These are phyloP conservation scores for Zele albiditarsus DNA, from an alignment of 2,888 invertebrate genomes.

Conservation along the genomic window DNA sequence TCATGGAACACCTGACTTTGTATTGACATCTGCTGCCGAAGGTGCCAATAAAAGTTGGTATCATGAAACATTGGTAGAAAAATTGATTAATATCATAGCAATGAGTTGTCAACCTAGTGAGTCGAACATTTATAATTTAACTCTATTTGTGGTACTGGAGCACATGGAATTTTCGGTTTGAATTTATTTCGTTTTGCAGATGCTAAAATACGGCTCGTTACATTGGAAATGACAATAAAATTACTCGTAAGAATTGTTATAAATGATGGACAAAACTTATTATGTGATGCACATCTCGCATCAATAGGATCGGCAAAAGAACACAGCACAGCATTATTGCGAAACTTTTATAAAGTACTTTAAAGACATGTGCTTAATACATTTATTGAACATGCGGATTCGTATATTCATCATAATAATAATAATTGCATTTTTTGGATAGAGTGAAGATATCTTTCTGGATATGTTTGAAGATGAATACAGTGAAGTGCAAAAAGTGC, in stretches of 20 bases:
- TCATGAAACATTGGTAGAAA: conserved; percentile 87
- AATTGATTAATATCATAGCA: conserved; percentile 87
- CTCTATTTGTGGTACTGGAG: background rate
- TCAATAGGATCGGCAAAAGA: conserved; percentile 82
- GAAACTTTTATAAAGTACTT: conserved; percentile 90
- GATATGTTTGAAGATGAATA: conserved; percentile 99
- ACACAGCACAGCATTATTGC: conserved; percentile 87
- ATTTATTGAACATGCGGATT: conserved; percentile 41
- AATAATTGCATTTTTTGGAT: conserved; percentile 22
- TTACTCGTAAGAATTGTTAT: conserved; percentile 82
- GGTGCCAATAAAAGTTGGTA: conserved; percentile 79
- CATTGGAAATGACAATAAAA: conserved; percentile 90
- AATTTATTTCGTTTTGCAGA: conserved; percentile 73
- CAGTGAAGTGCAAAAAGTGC: conserved; percentile 90
- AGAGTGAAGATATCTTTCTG: conserved; percentile 96
- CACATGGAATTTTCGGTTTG: conserved; percentile 6
- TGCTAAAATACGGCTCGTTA: conserved; percentile 91
- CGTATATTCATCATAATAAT: conserved; percentile 13
- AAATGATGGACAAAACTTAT: conserved; percentile 76
- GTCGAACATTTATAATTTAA: conserved; percentile 58
- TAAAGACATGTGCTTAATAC: conserved; percentile 38
- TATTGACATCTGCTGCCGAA: conserved; percentile 80
- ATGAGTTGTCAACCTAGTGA: conserved; percentile 90
- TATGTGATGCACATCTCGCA: conserved; percentile 81
- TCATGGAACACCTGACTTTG: conserved; percentile 85